Percentiles rank a stretch among this genome's conserved stretches.
phyloP scores from a whole-genome alignment of 64 coral and sea anemone genomes.

The Stichodactyla helianthus region DNA sequence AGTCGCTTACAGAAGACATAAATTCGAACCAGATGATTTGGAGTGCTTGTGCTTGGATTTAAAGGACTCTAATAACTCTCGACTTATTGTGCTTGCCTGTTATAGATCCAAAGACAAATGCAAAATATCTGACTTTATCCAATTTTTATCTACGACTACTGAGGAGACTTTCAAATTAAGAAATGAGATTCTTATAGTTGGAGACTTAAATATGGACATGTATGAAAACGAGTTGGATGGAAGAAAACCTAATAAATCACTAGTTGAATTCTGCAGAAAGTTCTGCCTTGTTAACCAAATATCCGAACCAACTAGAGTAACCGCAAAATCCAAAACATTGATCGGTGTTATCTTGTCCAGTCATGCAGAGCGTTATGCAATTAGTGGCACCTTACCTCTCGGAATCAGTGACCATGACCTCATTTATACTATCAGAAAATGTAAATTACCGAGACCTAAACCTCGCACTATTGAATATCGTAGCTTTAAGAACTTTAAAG shows the following conservation, averaged over 20 bases:
- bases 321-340: neutral
- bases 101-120: neutral
- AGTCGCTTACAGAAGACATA: constrained; percentile 20
- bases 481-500: constrained; percentile 34
- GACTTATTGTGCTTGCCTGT: constrained; percentile 3
- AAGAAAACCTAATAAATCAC: neutral
- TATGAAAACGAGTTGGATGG: neutral
- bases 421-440: constrained; percentile 37
- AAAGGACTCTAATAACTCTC: neutral
- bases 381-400: constrained; percentile 26
- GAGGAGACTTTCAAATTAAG: neutral
- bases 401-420: constrained; percentile 54
- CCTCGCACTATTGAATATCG: constrained; percentile 29
- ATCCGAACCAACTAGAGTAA: neutral
- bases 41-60: constrained; percentile 57
- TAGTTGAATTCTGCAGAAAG: neutral
- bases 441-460: constrained; percentile 26
- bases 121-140: constrained; percentile 3
- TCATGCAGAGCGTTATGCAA: constrained; percentile 19
- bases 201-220: neutral
- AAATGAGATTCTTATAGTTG: neutral
- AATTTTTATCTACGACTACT: neutral
- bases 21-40: constrained; percentile 42
- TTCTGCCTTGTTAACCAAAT: constrained; percentile 7
- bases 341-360: neutral